These are phyloP conservation scores for Rattus rattus DNA, from an alignment of 2,113 vertebrate species.

Conservation along the genomic window DNA sequence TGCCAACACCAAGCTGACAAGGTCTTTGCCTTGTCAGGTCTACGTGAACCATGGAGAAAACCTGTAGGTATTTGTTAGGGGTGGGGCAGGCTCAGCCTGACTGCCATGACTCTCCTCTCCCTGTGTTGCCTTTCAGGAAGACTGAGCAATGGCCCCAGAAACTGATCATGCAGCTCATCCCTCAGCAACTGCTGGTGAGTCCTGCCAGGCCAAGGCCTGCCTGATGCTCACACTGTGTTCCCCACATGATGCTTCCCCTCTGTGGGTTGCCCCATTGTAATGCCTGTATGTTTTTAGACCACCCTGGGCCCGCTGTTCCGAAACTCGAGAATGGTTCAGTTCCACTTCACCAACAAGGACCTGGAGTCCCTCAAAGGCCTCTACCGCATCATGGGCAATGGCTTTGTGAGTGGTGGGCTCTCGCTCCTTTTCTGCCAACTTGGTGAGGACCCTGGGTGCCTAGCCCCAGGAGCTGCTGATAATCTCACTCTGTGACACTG, in stretches of 20 bases:
- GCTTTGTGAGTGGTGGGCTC: conserved; percentile 89
- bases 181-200: conserved; percentile 93
- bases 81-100: fast-evolving
- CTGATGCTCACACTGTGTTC: background rate
- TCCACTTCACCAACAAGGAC: conserved; percentile 96
- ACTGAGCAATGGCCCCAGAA: conserved; percentile 97
- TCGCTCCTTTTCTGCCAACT: background rate
- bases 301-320: conserved; percentile 94
- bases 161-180: conserved; percentile 96
- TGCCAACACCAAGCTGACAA: conserved; percentile 92
- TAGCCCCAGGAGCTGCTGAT: background rate
- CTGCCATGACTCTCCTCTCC: fast-evolving
- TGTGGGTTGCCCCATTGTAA: background rate
- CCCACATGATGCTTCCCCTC: background rate
- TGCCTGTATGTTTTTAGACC: conserved; percentile 84
- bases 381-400: conserved; percentile 95
- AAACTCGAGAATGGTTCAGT: conserved; percentile 97
- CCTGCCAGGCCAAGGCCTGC: fast-evolving
- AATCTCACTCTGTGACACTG: background rate
- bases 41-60: conserved; percentile 96
- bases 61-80: conserved; percentile 88
- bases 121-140: conserved; percentile 85
- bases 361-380: conserved; percentile 95
- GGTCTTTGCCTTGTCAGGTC: conserved; percentile 95
- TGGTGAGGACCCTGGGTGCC: background rate